These are phyloP conservation scores for Marmota monax DNA, from an alignment of 2,113 vertebrate species.

Conservation along the genomic window DNA sequence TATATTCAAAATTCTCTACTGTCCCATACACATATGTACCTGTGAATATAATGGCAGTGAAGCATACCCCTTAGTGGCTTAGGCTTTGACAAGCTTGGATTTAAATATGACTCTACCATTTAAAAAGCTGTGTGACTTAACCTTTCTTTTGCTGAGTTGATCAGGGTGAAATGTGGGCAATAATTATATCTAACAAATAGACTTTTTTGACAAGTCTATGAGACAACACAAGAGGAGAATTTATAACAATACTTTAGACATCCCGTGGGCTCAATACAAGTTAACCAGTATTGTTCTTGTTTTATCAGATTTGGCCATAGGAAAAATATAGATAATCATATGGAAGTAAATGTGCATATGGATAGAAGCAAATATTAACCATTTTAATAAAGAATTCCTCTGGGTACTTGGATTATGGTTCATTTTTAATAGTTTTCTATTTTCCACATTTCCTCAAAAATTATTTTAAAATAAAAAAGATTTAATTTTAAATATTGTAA, in stretches of 20 bases:
- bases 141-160: not conserved
- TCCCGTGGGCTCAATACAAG: not conserved
- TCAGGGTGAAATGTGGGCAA: not conserved
- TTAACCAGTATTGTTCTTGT: not conserved
- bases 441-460: slow-evolving; percentile 3
- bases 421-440: not conserved
- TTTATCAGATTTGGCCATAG: not conserved
- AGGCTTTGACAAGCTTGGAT: not conserved
- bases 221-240: not conserved
- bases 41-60: not conserved
- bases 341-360: not conserved
- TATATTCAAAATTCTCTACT: not conserved
- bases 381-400: slow-evolving; percentile 25
- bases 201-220: not conserved
- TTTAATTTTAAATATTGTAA: not conserved
- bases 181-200: not conserved
- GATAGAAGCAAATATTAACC: not conserved
- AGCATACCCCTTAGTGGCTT: not conserved
- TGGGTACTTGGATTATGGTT: not conserved
- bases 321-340: not conserved
- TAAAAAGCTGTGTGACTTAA: not conserved
- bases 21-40: too few species aligned
- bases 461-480: not conserved
- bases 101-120: not conserved
- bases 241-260: not conserved